Evolutionary conservation across 2,888 invertebrate species (phyloP).

Genomic region (Oscheius sp.): DNA sequence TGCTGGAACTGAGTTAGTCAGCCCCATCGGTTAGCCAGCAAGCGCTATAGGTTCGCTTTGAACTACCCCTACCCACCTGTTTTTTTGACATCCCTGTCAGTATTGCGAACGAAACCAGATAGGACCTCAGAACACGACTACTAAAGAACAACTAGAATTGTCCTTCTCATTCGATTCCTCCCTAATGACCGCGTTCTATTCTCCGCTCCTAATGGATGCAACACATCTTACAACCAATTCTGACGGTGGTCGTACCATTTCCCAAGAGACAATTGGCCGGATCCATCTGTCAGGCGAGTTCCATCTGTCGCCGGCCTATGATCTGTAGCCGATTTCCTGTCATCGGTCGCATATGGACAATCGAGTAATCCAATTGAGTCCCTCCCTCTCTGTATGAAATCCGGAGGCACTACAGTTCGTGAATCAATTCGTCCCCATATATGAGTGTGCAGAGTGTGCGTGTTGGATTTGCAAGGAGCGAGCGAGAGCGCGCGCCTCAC

Average conservation of each 20-base stretch:
- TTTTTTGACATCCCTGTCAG: too few species aligned
- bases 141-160: too few species aligned
- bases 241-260: not conserved
- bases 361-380: not conserved
- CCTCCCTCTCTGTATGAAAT: not conserved
- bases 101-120: too few species aligned
- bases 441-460: conserved; percentile 34
- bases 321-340: conserved; percentile 28
- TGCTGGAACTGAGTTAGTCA: too few species aligned
- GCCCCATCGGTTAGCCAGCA: too few species aligned
- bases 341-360: conserved; percentile 28
- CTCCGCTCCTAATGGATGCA: too few species aligned
- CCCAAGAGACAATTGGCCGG: conserved; percentile 4
- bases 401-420: conserved; percentile 8
- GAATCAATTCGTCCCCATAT: conserved; percentile 26
- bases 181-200: too few species aligned
- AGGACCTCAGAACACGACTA: too few species aligned
- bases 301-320: conserved; percentile 31
- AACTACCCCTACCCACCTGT: too few species aligned
- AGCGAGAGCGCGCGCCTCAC: conserved; percentile 21
- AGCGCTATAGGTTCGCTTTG: too few species aligned
- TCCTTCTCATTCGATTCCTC: too few species aligned
- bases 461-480: conserved; percentile 19
- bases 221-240: too few species aligned
- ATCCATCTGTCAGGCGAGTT: conserved; percentile 17